Conservation (phyloP, 1,140 invertebrate species). For the Pseudomyrmex dendroicus region DNA sequence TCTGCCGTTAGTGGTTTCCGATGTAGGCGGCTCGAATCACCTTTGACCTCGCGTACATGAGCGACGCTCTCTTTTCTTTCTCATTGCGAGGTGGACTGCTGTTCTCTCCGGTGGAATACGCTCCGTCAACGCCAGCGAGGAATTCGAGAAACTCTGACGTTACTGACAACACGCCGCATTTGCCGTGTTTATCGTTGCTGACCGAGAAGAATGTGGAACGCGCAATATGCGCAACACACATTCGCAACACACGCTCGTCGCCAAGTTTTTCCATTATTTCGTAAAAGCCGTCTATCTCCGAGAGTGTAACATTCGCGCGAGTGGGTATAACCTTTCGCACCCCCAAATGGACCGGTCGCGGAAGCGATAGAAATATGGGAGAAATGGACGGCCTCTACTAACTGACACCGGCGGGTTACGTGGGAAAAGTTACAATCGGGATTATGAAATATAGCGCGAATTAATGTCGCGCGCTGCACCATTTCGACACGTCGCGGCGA, state of each 20-base stretch:
- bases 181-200: slow-evolving; percentile 49
- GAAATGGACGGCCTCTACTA: slow-evolving; percentile 12
- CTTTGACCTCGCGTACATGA: background rate
- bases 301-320: background rate
- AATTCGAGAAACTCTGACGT: slow-evolving; percentile 36
- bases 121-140: slow-evolving; percentile 46
- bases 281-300: slow-evolving; percentile 26
- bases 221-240: slow-evolving; percentile 23
- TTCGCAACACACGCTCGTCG: background rate
- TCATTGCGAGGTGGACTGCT: background rate
- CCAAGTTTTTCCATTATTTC: slow-evolving; percentile 48
- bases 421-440: slow-evolving; percentile 50
- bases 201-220: slow-evolving; percentile 54
- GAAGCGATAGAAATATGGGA: background rate
- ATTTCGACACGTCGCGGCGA: slow-evolving; percentile 38
- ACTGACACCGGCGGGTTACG: slow-evolving; percentile 11
- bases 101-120: background rate
- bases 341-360: slow-evolving; percentile 23
- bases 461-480: slow-evolving; percentile 14
- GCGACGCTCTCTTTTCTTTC: slow-evolving; percentile 35
- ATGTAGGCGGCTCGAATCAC: slow-evolving; percentile 32
- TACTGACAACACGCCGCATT: background rate
- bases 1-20: slow-evolving; percentile 47
- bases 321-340: background rate
- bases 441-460: slow-evolving; percentile 46